Base-by-base conservation (phyloP, 2,113 vertebrate genomes). In the Aepyceros melampus region DNA sequence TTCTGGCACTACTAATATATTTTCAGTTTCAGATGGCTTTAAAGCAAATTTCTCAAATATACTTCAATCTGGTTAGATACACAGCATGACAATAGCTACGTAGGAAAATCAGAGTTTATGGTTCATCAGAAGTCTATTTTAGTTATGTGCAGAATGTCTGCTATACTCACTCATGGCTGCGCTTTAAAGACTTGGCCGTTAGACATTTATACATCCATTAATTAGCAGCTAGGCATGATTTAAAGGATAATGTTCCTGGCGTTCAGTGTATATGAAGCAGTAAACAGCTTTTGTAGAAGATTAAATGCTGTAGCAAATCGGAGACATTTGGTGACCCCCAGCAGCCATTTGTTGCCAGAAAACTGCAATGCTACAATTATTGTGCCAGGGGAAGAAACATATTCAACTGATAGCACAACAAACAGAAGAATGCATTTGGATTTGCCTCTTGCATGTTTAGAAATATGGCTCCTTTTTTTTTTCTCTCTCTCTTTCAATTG, bases 271-370 rank as follows among this genome's bases (percentile, higher is more conserved):
- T 97, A 97, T 95, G 89, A 98, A 97, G 92, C 97, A 97, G 92
- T 97, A 97, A 98, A 98, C 97, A 98, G 97, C 96, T 98, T 98
- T 97, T 98, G 97, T 97, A 95, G 95, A 97, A 98, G 96, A 98
- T 97, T 97, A 98, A 98, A 98, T 0, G 71, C 89, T 96, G 81
- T 84, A 97, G 84, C 94, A 94, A 97, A 98, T 98, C 91, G 85
- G 95, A 97, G 97, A 97, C 98, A 98, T 98, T 98, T 97, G 98
- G 98, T 98, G 98, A 98, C 98, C 98, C 98, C 93, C 93, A 97
- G 87, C 89, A 98, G 51, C 64, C 95, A 95, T 96, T 97, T 86
- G 84, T 96, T 97, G 91, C 96, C 97, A 97, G 95, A 98, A 98
- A 95, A 94, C 88, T 98, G 91, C 49, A 97, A 97, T 78, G 87